Base-by-base conservation (phyloP, 2,797 vertebrate species). In the Rhabdophis nuchalis region DNA sequence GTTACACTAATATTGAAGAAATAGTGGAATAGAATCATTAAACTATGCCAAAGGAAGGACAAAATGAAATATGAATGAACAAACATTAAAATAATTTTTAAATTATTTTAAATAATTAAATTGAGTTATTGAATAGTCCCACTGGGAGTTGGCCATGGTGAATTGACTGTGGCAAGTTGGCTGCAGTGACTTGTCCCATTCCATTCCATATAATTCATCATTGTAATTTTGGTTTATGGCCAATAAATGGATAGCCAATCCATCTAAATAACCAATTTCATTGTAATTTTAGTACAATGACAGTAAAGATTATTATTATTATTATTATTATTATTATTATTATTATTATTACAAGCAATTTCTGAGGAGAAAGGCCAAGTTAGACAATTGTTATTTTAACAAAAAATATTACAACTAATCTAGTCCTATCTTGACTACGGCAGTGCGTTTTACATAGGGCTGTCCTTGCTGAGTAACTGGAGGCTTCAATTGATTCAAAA, bases 81-180 rank as follows among this genome's bases (percentile, higher is more conserved):
- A 18, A 72, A 68, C 32, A 68, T 32, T 68, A 32, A 32, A 72
- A 72, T 18, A 36, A 32, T 72, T 36, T 72, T 32, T 18, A 72
- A 72, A 72, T 36, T 18, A 72, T 36, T 72, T 72, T 18, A 72
- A 32, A 72, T 18, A 18, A 68, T 16, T 68, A 32, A 32, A 68
- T 13, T 61, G 60, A 61, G 29, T 68, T 68, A 14, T 32, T 32
- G 64, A 68, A 68, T 32, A 32, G n/a, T 32, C 14, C 64, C 5
- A 5, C n/a, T 1, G 1, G 1, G 14, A 68, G 14, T 32, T 32
- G n/a, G n/a, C n/a, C 64, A 0, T 32, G 64, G n/a, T 2, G 12
- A 68, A 12, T 64, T 64, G 60, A 58, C 57, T 29, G 25, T 60
- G 60, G 23, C 4, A 13, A 64, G 11, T 68, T 32, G 14, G 14